These are phyloP conservation scores for Parasteatoda lunata DNA, from an alignment of 2,888 invertebrate genomes.

Conservation along the genomic window DNA sequence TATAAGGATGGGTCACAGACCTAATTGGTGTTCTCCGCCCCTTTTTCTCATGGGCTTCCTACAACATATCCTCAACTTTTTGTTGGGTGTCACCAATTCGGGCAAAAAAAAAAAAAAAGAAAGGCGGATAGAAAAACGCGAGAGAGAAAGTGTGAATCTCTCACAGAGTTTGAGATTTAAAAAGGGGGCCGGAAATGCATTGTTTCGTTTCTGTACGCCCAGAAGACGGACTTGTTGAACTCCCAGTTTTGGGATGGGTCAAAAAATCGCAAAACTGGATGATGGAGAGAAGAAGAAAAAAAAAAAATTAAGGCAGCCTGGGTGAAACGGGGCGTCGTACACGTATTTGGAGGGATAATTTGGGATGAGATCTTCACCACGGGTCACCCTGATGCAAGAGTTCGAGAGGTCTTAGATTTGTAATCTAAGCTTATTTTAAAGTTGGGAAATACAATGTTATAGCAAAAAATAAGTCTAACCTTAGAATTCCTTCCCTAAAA, in stretches of 20 bases:
- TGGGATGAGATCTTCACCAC: not conserved
- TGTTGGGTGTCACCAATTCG: not conserved
- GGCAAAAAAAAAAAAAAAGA: not conserved
- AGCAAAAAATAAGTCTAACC: too few relatives aligned
- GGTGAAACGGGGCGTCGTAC: not conserved
- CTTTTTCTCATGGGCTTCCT: too few relatives aligned
- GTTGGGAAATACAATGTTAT: too few relatives aligned
- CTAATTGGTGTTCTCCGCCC: too few relatives aligned
- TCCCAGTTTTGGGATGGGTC: slow-evolving; percentile 39
- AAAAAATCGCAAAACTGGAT: not conserved
- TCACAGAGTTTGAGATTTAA: not conserved
- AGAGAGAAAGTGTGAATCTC: slow-evolving; percentile 42
- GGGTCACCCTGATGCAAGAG: slow-evolving; percentile 1
- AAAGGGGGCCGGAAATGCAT: slow-evolving; percentile 56
- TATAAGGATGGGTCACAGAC: too few relatives aligned
- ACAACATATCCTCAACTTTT: not conserved
- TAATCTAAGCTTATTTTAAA: too few relatives aligned
- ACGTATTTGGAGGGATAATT: not conserved
- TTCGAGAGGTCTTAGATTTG: too few relatives aligned
- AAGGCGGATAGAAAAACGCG: not conserved
- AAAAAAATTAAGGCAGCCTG: not conserved
- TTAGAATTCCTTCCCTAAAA: too few relatives aligned
- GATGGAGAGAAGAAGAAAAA: not conserved
- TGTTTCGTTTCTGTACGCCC: slow-evolving; percentile 50
- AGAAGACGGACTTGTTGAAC: slow-evolving; percentile 41